Conservation (phyloP, 1,140 invertebrate genomes). For the Reticulitermes speratus region DNA sequence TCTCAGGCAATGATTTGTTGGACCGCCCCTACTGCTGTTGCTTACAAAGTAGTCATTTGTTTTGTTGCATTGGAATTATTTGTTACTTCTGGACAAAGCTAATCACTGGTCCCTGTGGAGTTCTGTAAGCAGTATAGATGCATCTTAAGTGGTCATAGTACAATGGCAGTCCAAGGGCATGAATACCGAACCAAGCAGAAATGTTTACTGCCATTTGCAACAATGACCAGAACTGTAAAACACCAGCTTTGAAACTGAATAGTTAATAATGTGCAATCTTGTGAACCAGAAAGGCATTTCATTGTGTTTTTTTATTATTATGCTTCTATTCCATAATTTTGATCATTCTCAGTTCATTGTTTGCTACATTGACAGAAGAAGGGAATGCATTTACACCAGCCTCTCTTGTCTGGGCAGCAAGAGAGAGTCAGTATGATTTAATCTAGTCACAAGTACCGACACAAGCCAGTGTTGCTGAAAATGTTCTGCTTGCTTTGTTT, state of each 20-base stretch:
- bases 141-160: too few species aligned
- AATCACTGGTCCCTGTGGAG: neutral
- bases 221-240: neutral
- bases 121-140: neutral
- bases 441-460: conserved; percentile 11
- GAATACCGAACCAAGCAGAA: neutral
- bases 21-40: neutral
- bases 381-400: neutral
- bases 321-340: conserved; percentile 19
- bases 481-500: neutral
- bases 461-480: neutral
- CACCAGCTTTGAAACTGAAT: neutral
- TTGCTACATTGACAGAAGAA: neutral
- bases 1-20: neutral
- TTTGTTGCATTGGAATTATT: neutral
- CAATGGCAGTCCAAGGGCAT: neutral
- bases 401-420: neutral
- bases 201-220: neutral
- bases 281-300: conserved; percentile 15
- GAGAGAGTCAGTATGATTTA: neutral
- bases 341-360: neutral
- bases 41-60: neutral
- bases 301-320: neutral
- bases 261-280: neutral
- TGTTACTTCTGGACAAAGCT: neutral